Evolutionary conservation across 2,888 invertebrate genomes (phyloP), one percentile per base, ranked within the genome.

Genomic region (Chalcis sispes): DNA sequence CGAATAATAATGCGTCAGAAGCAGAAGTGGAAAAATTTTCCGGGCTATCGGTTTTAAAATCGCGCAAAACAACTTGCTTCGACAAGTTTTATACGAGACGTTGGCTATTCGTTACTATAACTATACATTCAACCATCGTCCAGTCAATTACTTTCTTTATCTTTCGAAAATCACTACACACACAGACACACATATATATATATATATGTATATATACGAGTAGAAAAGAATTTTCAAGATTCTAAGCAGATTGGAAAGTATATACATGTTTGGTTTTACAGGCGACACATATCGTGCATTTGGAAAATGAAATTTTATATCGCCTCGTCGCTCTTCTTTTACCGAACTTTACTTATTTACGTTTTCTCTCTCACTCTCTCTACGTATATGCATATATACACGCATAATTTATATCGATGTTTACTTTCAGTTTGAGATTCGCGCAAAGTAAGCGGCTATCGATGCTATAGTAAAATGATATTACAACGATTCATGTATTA

Each of bases 291-390:
- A n/a, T 42, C 32, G 72, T 69, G 67, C 76, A 77, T 77, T 77
- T 77, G 72, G 76, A 69, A 77, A 72, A 77, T 77, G 76, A 77
- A 69, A 77, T 77, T 72, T 72, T 72, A 77, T 72, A 77, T 46
- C 64, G 46, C 10, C 42, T 1, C n/a, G n/a, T n/a, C n/a, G n/a
- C n/a, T n/a, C n/a, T n/a, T n/a, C n/a, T n/a, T n/a, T n/a, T n/a
- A n/a, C n/a, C n/a, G n/a, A n/a, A n/a, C n/a, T n/a, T n/a, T n/a
- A n/a, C n/a, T n/a, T n/a, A n/a, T n/a, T n/a, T n/a, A n/a, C n/a
- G n/a, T n/a, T n/a, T 18, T 27, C 18, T 32, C 54, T 56, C 40
- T 23, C 23, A 32, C 64, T n/a, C 4, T 7, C 1, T 5, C 3
- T n/a, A 7, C 58, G 10, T 20, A 29, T n/a, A n/a, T n/a, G n/a